These are phyloP conservation scores for Drosophila setosimentum DNA, from an alignment of 2,888 invertebrate species.

Conservation along the genomic window DNA sequence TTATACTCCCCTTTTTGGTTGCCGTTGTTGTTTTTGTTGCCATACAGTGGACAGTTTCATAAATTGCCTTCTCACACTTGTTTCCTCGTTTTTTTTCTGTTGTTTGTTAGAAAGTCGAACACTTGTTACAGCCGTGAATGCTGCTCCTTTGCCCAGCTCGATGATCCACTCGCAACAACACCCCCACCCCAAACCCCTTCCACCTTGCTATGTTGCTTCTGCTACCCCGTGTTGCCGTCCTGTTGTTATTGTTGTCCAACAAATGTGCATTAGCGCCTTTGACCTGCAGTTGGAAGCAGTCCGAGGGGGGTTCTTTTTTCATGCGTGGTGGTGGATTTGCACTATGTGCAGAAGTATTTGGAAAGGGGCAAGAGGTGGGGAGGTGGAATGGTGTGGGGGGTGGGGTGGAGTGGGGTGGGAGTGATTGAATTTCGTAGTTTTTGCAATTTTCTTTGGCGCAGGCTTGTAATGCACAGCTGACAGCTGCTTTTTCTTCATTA, in stretches of 20 bases:
- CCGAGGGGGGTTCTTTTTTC: slow-evolving; percentile 7
- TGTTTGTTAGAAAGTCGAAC: slow-evolving; percentile 46
- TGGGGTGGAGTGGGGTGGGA: slow-evolving; percentile 52
- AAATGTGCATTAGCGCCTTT: slow-evolving; percentile 81
- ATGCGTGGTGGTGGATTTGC: slow-evolving; percentile 30
- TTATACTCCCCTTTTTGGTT: slow-evolving; percentile 32
- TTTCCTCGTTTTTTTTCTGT: not conserved
- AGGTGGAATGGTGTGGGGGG: not conserved
- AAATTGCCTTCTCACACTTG: slow-evolving; percentile 68
- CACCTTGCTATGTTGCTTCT: not conserved
- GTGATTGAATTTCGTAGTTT: slow-evolving; percentile 80
- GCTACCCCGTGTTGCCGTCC: not conserved
- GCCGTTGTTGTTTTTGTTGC: slow-evolving; percentile 10
- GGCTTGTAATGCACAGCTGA: slow-evolving; percentile 80
- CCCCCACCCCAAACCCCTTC: not conserved
- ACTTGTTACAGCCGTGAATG: slow-evolving; percentile 68
- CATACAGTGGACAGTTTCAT: slow-evolving; percentile 60
- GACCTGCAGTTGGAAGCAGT: slow-evolving; percentile 66
- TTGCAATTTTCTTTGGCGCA: slow-evolving; percentile 69
- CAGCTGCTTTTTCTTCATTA: slow-evolving; percentile 82
- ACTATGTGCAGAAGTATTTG: not conserved
- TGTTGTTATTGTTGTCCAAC: slow-evolving; percentile 48
- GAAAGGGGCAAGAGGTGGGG: not conserved
- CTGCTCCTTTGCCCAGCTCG: slow-evolving; percentile 1
- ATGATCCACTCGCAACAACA: not conserved